A percentile compares a stretch with the other conserved stretches of the same genome.
These are phyloP conservation scores for Dryocosmus kuriphilus DNA, from an alignment of 2,888 invertebrate species.

Conservation along the genomic window DNA sequence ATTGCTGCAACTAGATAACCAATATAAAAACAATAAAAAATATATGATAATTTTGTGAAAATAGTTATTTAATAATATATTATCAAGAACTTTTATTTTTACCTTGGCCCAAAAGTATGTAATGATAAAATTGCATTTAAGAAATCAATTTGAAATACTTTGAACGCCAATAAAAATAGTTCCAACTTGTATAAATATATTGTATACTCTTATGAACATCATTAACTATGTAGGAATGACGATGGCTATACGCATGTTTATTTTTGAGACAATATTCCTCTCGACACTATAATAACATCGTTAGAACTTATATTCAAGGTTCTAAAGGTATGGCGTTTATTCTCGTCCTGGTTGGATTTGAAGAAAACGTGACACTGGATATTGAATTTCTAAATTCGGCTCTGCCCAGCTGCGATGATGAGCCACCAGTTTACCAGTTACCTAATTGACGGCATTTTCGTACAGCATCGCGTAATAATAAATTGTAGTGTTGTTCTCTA, in stretches of 20 bases:
- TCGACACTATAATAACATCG: constrained; percentile 23
- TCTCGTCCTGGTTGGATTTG: constrained; percentile 12
- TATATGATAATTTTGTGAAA: too few relatives aligned
- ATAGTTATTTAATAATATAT: too few relatives aligned
- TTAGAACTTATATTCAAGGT: constrained; percentile 30
- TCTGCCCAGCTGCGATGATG: neutral
- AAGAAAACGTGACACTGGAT: constrained; percentile 22
- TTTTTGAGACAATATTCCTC: constrained; percentile 29
- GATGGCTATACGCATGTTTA: neutral
- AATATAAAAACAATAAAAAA: too few relatives aligned
- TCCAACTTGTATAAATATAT: too few relatives aligned
- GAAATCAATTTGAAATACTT: neutral
- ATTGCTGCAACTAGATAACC: too few relatives aligned
- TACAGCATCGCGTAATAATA: constrained; percentile 25
- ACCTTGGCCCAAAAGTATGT: too few relatives aligned
- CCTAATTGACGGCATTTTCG: constrained; percentile 30
- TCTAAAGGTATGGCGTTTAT: constrained; percentile 12
- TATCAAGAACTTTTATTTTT: too few relatives aligned
- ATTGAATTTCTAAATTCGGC: constrained; percentile 26
- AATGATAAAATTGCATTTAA: neutral
- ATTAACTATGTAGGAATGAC: neutral
- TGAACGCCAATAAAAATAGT: too few relatives aligned
- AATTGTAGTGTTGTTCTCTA: constrained; percentile 12
- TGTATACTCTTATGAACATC: too few relatives aligned
- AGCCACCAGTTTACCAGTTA: constrained; percentile 4